Percentiles rank a stretch among this genome's conserved stretches.
phyloP scores from a whole-genome alignment of 2,113 vertebrate genomes.

The Lathamus discolor region DNA sequence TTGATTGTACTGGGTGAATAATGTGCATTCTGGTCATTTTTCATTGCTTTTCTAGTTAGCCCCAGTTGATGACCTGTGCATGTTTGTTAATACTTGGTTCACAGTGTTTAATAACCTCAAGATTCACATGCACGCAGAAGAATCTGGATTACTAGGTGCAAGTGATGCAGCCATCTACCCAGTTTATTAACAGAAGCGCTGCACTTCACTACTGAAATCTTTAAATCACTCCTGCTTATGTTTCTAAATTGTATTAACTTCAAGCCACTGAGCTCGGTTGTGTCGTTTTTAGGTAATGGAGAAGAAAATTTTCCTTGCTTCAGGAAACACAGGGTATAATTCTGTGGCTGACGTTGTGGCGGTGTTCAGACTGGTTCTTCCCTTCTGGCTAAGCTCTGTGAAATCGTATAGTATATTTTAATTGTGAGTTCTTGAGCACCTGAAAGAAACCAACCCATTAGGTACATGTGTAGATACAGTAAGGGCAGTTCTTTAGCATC shows the following conservation, averaged over 20 bases:
- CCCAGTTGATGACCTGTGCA: not conserved
- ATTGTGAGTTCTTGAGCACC: not conserved
- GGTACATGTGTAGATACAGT: not conserved
- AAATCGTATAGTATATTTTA: not conserved
- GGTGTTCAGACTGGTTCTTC: not conserved
- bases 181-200: not conserved
- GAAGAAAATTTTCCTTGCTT: constrained; percentile 31
- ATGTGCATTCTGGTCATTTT: not conserved
- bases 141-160: not conserved
- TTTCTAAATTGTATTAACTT: constrained; percentile 3
- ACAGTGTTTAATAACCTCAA: not conserved
- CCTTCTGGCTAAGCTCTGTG: not conserved
- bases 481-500: not conserved
- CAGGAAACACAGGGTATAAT: constrained; percentile 55
- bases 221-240: not conserved
- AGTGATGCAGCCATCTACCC: not conserved
- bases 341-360: constrained; percentile 43
- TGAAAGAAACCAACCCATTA: not conserved
- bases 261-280: constrained; percentile 13
- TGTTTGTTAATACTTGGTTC: not conserved
- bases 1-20: not conserved
- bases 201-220: not conserved
- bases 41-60: not conserved
- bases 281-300: constrained; percentile 15
- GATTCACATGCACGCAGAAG: not conserved